Evolutionary conservation across 2,113 vertebrate species (phyloP), one percentile per base, ranked within the genome.

Genomic region (Myrmophylax atrothorax): DNA sequence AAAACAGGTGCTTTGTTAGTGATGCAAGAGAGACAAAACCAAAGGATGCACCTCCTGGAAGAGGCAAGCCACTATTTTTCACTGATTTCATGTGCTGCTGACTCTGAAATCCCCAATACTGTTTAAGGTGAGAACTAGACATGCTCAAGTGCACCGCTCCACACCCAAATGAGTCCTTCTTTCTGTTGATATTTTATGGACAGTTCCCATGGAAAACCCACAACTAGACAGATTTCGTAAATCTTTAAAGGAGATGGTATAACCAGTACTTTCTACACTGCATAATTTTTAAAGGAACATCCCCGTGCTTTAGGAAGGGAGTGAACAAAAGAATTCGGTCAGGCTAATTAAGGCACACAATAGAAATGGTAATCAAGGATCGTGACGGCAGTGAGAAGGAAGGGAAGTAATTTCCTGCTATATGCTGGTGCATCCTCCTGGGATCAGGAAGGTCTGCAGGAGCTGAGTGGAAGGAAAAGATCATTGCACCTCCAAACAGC

Each of bases 311-410:
- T 67, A 83, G 58, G 33, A 62, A 84, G 89, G 81, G 5, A 70
- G 15, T 29, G n/a, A 86, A 81, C 40, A 78, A 84, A 91, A 86
- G 37, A 63, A 81, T 87, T 81, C 64, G 62, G n/a, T 73, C 84
- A 25, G 56, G 35, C 50, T 95, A 93, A 89, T 91, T 87, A 93
- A 63, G 52, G 64, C 26, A 78, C 81, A 81, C 46, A 89, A 89
- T 14, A 84, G 80, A 84, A 94, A 93, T 59, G n/a, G 18, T 55
- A 91, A 95, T 84, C 9, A 16, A 86, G 23, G 28, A 86, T 77
- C 1, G 1, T 18, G 37, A 49, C 31, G 79, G 59, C 62, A 69
- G 55, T 53, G 72, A 49, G 66, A 83, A 80, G 86, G 58, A 73
- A 85, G n/a, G 6, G 24, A 73, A 81, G 14, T 44, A 23, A 89